Conservation (phyloP, 2,888 invertebrate genomes). For the Hirudinaria manillensis region DNA sequence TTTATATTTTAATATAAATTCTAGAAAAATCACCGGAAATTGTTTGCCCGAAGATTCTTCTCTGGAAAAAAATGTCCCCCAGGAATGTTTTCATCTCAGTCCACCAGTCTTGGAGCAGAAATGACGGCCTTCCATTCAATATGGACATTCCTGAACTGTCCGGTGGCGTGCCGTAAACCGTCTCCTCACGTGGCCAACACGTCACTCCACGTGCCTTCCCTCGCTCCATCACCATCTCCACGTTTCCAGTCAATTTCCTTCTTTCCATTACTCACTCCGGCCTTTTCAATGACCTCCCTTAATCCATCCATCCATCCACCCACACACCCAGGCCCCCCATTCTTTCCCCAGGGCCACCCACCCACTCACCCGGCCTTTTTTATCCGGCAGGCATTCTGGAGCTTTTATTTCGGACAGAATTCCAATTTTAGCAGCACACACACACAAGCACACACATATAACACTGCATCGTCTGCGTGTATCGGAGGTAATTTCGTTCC, state of each 20-base stretch:
- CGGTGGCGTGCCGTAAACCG: conserved; percentile 2
- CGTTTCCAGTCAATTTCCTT: neutral
- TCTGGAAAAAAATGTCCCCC: too few species aligned
- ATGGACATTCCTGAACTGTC: conserved; percentile 13
- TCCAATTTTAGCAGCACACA: too few species aligned
- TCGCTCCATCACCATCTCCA: conserved; percentile 1
- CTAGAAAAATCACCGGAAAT: too few species aligned
- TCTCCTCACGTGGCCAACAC: neutral
- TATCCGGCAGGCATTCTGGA: neutral
- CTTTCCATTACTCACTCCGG: neutral
- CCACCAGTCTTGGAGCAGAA: too few species aligned
- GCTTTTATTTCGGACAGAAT: too few species aligned
- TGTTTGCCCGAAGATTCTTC: too few species aligned
- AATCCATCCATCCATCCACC: neutral
- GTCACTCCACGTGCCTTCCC: neutral
- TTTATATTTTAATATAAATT: too few species aligned
- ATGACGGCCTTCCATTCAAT: neutral
- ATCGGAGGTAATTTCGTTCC: too few species aligned
- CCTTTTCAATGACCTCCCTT: neutral
- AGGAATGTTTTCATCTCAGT: too few species aligned
- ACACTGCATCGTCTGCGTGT: too few species aligned
- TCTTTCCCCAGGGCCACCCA: neutral
- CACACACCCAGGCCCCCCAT: neutral
- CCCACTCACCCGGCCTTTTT: neutral
- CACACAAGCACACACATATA: too few species aligned